A percentile compares a stretch with the other conserved stretches of the same genome.
These are phyloP conservation scores for Corythornis madagascariensis DNA, from an alignment of 2,113 vertebrate species.

Conservation along the genomic window DNA sequence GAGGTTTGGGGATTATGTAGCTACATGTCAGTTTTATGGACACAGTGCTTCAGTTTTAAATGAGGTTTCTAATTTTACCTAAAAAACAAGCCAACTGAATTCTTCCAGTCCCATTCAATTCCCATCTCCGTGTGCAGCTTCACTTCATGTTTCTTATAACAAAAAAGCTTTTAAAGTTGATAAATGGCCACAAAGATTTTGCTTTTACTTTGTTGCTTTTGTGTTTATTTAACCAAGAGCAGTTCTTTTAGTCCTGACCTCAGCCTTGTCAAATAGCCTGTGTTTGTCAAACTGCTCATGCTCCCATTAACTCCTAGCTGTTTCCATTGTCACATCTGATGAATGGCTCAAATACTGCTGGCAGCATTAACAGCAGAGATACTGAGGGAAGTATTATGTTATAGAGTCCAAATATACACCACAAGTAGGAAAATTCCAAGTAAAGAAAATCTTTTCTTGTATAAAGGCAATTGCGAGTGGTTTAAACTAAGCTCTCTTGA, in stretches of 20 bases:
- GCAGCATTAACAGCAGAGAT: constrained; percentile 60
- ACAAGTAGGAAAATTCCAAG: constrained; percentile 51
- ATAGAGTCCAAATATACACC: constrained; percentile 42
- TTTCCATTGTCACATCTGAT: constrained; percentile 65
- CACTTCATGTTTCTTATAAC: constrained; percentile 55
- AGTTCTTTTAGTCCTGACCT: constrained; percentile 65
- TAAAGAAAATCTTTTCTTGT: constrained; percentile 48
- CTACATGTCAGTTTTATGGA: background rate
- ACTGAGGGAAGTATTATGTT: constrained; percentile 43
- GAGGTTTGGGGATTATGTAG: background rate
- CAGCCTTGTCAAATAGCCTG: constrained; percentile 67
- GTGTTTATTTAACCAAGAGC: constrained; percentile 71
- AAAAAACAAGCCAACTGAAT: background rate
- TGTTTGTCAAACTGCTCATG: constrained; percentile 71
- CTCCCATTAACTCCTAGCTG: constrained; percentile 70
- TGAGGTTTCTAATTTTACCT: constrained; percentile 31
- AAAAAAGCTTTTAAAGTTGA: constrained; percentile 67
- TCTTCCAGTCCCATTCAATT: constrained; percentile 32
- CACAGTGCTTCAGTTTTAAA: constrained; percentile 37
- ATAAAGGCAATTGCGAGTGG: constrained; percentile 55
- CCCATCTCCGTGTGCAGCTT: constrained; percentile 38
- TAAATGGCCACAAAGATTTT: constrained; percentile 64
- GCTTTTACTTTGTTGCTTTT: constrained; percentile 70
- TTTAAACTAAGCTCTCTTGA: constrained; percentile 60
- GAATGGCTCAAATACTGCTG: constrained; percentile 57